Evolutionary conservation across 1,140 invertebrate species (phyloP), one percentile per base, ranked within the genome.

Genomic region (Myzus persicae): DNA sequence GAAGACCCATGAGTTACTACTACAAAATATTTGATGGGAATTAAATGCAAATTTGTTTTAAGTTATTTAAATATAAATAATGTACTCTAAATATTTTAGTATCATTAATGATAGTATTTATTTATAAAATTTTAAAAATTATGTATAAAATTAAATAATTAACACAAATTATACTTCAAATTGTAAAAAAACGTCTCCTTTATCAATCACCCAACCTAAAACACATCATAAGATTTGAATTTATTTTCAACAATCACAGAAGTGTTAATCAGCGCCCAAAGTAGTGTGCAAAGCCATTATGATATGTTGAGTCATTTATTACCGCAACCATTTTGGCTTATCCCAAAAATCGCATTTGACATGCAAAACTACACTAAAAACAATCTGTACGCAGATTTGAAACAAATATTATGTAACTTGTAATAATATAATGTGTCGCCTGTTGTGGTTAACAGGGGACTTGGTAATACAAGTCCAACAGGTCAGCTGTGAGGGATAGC

Each of bases 391-490:
- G 31, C 36, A 93, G 91, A 93, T 31, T 46, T 4, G 81, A 85
- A 93, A 93, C 81, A 93, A 92, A 81, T 92, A 81, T 92, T 92
- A 84, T 93, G 22, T 84, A 93, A 93, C 42, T 91, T 91, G 36
- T 92, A 93, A 93, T 87, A 93, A 93, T 93, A 89, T 89, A 81
- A 89, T 84, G 93, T 91, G 91, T 93, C 93, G 91, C 93, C 93
- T 93, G 93, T 93, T 76, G 93, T 87, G 93, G 84, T 92, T 51
- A 93, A 93, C 93, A 93, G 91, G 93, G 93, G 93, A 93, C 93
- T 93, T 93, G 59, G 20, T 26, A 42, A 93, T 85, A 93, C 81
- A 93, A 93, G 90, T 93, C 93, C 93, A 93, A 93, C 93, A 93
- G 93, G 91, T 93, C 59, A 93, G 93, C 93, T 93, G 93, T 93